phyloP scores from a whole-genome alignment of 2,888 invertebrate genomes.

The Liodrosophila aerea region DNA sequence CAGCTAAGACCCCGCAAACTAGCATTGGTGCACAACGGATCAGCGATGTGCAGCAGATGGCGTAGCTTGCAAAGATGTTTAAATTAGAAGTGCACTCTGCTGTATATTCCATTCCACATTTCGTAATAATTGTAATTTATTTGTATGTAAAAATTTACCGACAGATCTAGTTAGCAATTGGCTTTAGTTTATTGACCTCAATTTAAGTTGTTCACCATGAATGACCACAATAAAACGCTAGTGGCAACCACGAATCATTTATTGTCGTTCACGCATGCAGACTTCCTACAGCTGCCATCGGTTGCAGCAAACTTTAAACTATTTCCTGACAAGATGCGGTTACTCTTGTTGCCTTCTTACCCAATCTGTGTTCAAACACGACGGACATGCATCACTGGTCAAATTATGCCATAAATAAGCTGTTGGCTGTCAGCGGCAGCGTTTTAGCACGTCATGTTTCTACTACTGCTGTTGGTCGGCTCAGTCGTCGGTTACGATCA shows the following conservation, averaged over 20 bases:
- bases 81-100: too few species aligned
- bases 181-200: slow-evolving; percentile 47
- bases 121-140: slow-evolving; percentile 17
- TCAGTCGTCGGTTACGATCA: slow-evolving; percentile 49
- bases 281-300: slow-evolving; percentile 46
- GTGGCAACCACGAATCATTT: slow-evolving; percentile 16
- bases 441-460: slow-evolving; percentile 36
- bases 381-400: slow-evolving; percentile 31
- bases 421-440: neutral
- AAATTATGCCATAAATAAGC: slow-evolving; percentile 32
- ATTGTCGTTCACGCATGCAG: slow-evolving; percentile 51
- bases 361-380: slow-evolving; percentile 27
- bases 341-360: slow-evolving; percentile 11
- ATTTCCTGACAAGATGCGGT: slow-evolving; percentile 51
- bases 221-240: slow-evolving; percentile 55
- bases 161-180: slow-evolving; percentile 37
- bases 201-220: slow-evolving; percentile 39
- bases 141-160: slow-evolving; percentile 4
- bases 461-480: slow-evolving; percentile 42
- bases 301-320: slow-evolving; percentile 32
- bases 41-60: slow-evolving; percentile 53
- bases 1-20: slow-evolving; percentile 32
- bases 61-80: too few species aligned
- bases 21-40: slow-evolving; percentile 65
- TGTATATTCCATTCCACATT: slow-evolving; percentile 30